A percentile compares a stretch with the other conserved stretches of the same genome.
These are phyloP conservation scores for Carapus acus DNA, from an alignment of 2,797 vertebrate species.

Conservation along the genomic window DNA sequence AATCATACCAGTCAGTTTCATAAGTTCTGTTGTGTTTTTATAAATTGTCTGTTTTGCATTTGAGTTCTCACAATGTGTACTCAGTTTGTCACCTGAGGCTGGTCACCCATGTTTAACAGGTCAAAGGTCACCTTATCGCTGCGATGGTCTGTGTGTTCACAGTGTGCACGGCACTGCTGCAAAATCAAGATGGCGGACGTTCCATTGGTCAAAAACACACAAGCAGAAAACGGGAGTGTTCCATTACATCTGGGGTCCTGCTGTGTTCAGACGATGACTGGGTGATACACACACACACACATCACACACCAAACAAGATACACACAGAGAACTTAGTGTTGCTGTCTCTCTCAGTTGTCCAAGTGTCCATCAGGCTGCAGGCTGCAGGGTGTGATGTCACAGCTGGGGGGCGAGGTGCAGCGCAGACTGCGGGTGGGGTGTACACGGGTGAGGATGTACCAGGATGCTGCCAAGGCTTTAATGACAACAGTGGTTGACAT, in stretches of 20 bases:
- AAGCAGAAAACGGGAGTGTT: slow-evolving; percentile 30
- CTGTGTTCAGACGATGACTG: slow-evolving; percentile 68
- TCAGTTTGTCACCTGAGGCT: too few relatives aligned
- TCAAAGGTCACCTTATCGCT: neutral
- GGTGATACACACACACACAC: slow-evolving; percentile 44
- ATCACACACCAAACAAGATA: neutral
- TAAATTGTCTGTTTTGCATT: too few relatives aligned
- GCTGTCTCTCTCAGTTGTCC: slow-evolving; percentile 34
- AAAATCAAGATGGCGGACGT: slow-evolving; percentile 9
- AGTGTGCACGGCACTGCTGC: slow-evolving; percentile 49
- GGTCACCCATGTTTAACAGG: neutral
- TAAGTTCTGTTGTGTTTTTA: too few relatives aligned
- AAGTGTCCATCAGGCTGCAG: slow-evolving; percentile 72
- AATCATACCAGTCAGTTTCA: too few relatives aligned
- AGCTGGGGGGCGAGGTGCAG: slow-evolving; percentile 29
- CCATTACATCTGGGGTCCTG: neutral
- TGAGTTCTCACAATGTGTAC: too few relatives aligned
- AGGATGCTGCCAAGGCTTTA: slow-evolving; percentile 17
- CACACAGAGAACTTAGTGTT: neutral
- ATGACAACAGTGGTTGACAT: slow-evolving; percentile 36
- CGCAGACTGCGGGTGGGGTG: slow-evolving; percentile 51
- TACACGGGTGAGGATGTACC: neutral
- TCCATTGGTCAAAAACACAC: too few relatives aligned
- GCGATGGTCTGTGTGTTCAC: slow-evolving; percentile 12
- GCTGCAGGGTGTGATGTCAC: slow-evolving; percentile 62